A percentile compares a stretch with the other conserved stretches of the same genome.
These are phyloP conservation scores for Sebastolobus altivelis DNA, from an alignment of 2,797 vertebrate genomes.

Conservation along the genomic window DNA sequence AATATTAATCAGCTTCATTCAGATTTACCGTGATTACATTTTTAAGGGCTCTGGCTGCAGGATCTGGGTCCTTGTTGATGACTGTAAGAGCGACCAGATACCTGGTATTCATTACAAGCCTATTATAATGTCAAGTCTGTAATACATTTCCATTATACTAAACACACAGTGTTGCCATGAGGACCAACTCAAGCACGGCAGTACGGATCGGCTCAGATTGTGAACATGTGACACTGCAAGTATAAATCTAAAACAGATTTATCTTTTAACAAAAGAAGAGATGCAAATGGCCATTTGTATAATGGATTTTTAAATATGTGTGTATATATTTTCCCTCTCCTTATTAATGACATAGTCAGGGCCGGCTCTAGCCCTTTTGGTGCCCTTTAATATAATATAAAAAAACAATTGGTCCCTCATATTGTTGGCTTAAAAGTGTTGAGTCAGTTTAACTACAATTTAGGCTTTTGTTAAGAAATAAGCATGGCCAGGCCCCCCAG, in stretches of 20 bases:
- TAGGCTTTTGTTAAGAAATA: too few species aligned
- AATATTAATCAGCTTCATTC: slow-evolving; percentile 65
- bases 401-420: too few species aligned
- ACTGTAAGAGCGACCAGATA: slow-evolving; percentile 61
- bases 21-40: slow-evolving; percentile 74
- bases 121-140: slow-evolving; percentile 64
- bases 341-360: background rate
- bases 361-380: too few species aligned
- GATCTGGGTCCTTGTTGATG: slow-evolving; percentile 51
- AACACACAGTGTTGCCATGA: slow-evolving; percentile 75
- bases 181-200: slow-evolving; percentile 37
- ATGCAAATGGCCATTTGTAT: background rate
- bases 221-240: background rate
- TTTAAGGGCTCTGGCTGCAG: slow-evolving; percentile 60
- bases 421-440: too few species aligned
- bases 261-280: background rate
- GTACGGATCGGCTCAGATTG: slow-evolving; percentile 9
- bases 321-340: background rate
- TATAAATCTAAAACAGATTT: background rate
- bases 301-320: background rate
- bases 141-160: slow-evolving; percentile 66
- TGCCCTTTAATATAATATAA: too few species aligned
- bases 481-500: too few species aligned
- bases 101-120: slow-evolving; percentile 71
- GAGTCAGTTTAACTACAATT: too few species aligned